Base-by-base conservation (phyloP, 1,140 invertebrate genomes). In the Drosophila triauraria region DNA sequence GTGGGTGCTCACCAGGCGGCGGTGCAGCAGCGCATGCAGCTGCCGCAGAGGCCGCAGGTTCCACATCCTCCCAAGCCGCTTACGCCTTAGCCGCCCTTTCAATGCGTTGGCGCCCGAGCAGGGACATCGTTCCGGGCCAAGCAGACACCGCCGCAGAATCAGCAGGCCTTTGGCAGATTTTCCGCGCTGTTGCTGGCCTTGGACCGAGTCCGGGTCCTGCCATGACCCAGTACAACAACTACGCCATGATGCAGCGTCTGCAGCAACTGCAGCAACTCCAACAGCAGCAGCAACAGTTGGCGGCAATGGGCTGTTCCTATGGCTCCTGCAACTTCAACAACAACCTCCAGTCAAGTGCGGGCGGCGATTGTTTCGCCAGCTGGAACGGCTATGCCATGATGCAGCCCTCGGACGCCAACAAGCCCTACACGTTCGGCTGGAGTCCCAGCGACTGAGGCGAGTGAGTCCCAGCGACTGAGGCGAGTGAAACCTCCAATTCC, bases 341-440 rank as follows among this genome's bases (percentile, higher is more conserved):
- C 59, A n/a, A 51, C 15, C 10, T 20, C 20, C 35, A 50, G 32
- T 4, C 30, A 8, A 51, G 23, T 48, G 38, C 42, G 7, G 44
- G 32, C 1, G 27, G 23, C 15, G 46, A 68, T n/a, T 23, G 8
- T 15, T n/a, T 5, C 2, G 44, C 1, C 2, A 17, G 23, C 23
- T 82, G 80, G 80, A 40, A 13, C 2, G 80, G 80, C 9, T 82
- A 82, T 27, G n/a, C 59, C 42, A 78, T 82, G 59, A 47, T 63
- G 44, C 43, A 50, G 42, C 50, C 74, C 9, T 0, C 46, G 44
- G 75, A 68, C 13, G n/a, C 46, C 1, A 68, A n/a, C n/a, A 59
- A 47, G 10, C 78, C 78, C 13, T 81, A 44, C 42, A 15, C 44
- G 1, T 58, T 81, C 10, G 65, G 54, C 23, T 75, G 58, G 27